Percentiles rank a stretch among this genome's conserved stretches.
These are phyloP conservation scores for Hydrolagus colliei DNA, from an alignment of 2,797 vertebrate genomes.

Conservation along the genomic window DNA sequence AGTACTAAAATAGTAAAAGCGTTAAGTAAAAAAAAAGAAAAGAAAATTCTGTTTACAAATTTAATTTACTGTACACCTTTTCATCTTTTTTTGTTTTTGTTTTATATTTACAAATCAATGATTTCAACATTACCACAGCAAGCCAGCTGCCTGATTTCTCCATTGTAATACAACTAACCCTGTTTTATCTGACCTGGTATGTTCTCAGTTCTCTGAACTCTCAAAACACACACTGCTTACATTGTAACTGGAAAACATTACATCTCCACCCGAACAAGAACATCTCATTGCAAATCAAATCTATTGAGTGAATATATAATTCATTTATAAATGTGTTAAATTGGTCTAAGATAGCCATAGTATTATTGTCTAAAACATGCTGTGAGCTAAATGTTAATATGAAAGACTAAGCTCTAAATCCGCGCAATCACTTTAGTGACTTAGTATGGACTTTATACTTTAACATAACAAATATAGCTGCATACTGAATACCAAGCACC, in stretches of 20 bases:
- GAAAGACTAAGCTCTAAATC: conserved; percentile 39
- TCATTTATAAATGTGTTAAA: conserved; percentile 35
- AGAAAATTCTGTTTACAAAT: conserved; percentile 65
- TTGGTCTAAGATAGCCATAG: conserved; percentile 43
- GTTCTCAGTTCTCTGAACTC: conserved; percentile 33
- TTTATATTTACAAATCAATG: conserved; percentile 73
- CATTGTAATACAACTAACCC: conserved; percentile 72
- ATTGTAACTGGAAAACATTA: conserved; percentile 15
- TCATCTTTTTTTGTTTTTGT: conserved; percentile 58
- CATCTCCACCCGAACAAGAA: conserved; percentile 16
- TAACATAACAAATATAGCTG: conserved; percentile 27
- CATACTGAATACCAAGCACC: conserved; percentile 63
- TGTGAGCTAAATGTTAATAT: conserved; percentile 47
- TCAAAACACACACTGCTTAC: conserved; percentile 35
- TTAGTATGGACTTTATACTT: conserved; percentile 15
- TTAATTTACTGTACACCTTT: conserved; percentile 97
- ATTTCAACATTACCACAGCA: conserved; percentile 81
- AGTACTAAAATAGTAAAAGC: conserved; percentile 87
- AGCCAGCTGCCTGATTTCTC: conserved; percentile 80
- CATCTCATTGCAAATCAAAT: conserved; percentile 29
- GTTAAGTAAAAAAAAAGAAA: conserved; percentile 67
- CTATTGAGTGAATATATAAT: conserved; percentile 33
- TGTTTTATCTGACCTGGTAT: conserved; percentile 70
- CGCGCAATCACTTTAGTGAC: conserved; percentile 23
- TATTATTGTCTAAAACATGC: conserved; percentile 43